phyloP scores from a whole-genome alignment of 1,140 invertebrate genomes.

The Lineus longissimus region DNA sequence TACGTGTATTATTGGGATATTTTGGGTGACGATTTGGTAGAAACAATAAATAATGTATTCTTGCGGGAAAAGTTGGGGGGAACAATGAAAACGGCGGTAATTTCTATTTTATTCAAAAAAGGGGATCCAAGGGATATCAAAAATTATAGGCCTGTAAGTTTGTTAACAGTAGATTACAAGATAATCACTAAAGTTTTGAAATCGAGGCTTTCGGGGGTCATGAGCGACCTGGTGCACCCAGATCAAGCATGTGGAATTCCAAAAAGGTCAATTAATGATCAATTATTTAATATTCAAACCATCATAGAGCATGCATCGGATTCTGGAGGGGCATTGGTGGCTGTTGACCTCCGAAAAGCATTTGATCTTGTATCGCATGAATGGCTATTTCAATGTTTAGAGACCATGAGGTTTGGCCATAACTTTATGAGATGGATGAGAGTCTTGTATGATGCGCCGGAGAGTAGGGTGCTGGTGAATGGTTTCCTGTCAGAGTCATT shows the following conservation, averaged over 20 bases:
- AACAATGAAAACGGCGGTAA: not conserved
- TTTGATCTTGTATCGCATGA: not conserved
- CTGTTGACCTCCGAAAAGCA: not conserved
- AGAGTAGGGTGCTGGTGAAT: not conserved
- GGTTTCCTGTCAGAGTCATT: not conserved
- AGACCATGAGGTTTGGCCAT: not conserved
- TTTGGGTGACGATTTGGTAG: not conserved
- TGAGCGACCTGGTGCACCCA: not conserved
- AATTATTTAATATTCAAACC: not conserved
- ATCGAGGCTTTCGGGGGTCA: not conserved
- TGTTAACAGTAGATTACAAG: not conserved
- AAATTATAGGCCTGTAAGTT: not conserved
- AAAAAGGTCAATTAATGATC: not conserved
- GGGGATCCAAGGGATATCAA: not conserved
- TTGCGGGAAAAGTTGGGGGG: not conserved
- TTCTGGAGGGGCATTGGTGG: not conserved
- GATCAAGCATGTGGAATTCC: not conserved
- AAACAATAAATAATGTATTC: not conserved
- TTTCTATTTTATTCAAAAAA: not conserved
- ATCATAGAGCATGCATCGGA: not conserved
- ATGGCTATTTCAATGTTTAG: not conserved
- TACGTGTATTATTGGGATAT: not conserved
- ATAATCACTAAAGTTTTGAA: not conserved
- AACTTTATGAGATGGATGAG: not conserved
- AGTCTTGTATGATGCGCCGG: not conserved